Evolutionary conservation across 2,113 vertebrate species (phyloP).

Genomic region (Tricholaema leucomelas): DNA sequence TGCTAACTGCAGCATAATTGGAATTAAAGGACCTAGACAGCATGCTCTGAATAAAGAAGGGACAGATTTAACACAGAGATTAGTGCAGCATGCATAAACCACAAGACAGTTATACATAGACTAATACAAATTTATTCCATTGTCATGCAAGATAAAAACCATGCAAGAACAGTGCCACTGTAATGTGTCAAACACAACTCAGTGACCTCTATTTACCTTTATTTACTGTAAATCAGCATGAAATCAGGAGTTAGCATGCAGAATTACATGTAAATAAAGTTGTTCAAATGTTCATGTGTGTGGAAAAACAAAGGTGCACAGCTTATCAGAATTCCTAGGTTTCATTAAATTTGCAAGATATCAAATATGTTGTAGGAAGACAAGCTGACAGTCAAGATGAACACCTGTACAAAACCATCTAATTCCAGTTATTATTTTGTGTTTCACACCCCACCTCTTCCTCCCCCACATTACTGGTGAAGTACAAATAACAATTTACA

Average conservation of each 20-base stretch:
- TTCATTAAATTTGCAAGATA: constrained; percentile 22
- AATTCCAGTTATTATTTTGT: background rate
- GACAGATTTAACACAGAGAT: constrained; percentile 85
- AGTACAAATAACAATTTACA: background rate
- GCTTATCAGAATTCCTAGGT: background rate
- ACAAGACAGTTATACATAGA: constrained; percentile 67
- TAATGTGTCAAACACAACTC: constrained; percentile 12
- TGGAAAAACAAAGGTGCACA: constrained; percentile 8
- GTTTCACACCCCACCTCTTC: too few species aligned
- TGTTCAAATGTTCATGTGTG: constrained; percentile 6
- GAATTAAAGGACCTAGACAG: constrained; percentile 98
- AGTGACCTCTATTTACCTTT: constrained; percentile 12
- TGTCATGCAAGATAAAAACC: constrained; percentile 69
- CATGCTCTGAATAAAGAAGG: constrained; percentile 90
- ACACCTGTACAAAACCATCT: background rate
- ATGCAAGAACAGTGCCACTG: constrained; percentile 66
- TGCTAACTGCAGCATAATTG: constrained; percentile 89
- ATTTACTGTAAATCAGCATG: constrained; percentile 66
- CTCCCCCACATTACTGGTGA: background rate
- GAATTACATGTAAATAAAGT: constrained; percentile 66
- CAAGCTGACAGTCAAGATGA: background rate
- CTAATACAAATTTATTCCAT: constrained; percentile 60
- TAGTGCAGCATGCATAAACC: constrained; percentile 69
- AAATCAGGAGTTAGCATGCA: constrained; percentile 24
- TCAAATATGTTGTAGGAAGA: background rate